Base-by-base conservation (phyloP, 2,888 invertebrate genomes). In the Cheilosia variabilis region DNA sequence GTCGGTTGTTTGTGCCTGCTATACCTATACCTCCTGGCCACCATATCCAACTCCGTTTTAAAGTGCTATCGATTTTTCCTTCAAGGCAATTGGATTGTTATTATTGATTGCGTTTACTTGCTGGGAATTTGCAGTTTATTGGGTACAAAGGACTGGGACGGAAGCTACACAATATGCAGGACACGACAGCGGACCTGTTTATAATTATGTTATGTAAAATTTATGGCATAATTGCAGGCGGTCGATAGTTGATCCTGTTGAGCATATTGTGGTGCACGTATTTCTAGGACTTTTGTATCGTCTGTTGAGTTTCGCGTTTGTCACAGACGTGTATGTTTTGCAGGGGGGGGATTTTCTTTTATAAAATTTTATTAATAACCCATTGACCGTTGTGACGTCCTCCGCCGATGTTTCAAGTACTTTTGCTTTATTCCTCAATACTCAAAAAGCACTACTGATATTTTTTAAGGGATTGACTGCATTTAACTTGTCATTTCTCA, bases 41-140 rank as follows among this genome's bases (percentile, higher is more conserved):
- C 22, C 24, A 22, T 5, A 13, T 43, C 9, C 24, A 34, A 53
- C 52, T 43, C 27, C 31, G 24, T 53, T 75, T 69, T 69, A 62
- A 71, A 71, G 37, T 10, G 31, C 10, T 57, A 78, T 78, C 34
- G 78, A 78, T 71, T 78, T 63, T 57, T 34, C n/a, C 22, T 63
- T 71, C 57, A 63, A 78, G 63, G 71, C 63, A 63, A 63, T 71
- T 58, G 31, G 17, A 71, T 65, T 78, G 55, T 63, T 78, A 55
- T 66, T 75, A 75, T 75, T 58, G 75, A 73, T 63, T 73, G 45
- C 22, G 13, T 34, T 73, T 55, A 24, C 53, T 73, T 34, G 45
- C 53, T 53, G 73, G 31, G 5, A 55, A 34, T 47, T 41, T 53
- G 19, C 52, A 43, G 41, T 41, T 55, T 52, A 62, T 22, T 22